Base-by-base conservation (phyloP, 2,888 invertebrate genomes). In the Ophioninae sp. region DNA sequence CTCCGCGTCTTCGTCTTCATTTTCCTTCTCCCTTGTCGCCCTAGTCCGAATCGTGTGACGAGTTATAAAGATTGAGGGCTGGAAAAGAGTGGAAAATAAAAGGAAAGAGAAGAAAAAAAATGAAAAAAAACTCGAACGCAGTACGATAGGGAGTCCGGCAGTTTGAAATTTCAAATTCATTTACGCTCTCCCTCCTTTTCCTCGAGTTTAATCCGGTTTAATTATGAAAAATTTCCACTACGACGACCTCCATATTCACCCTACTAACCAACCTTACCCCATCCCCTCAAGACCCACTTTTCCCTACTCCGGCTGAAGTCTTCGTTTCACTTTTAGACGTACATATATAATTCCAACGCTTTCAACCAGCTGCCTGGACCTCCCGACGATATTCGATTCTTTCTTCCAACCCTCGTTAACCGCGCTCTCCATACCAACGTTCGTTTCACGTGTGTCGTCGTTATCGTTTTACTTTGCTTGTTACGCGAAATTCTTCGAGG, bases 101-200 rank as follows among this genome's bases (percentile, higher is more conserved):
- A 83, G 77, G 72, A 41, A 51, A 81, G 65, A 75, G 84, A n/a
- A n/a, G 39, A 64, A 63, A 17, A 81, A 67, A 75, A 85, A n/a
- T 10, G 58, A 64, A 63, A 8, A 23, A n/a, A 44, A 20, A 17
- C 51, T 13, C 51, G 13, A 17, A 6, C 30, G 64, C 30, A 30
- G 30, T 30, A 30, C 63, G 10, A 7, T 22, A 79, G 76, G 79
- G 69, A 75, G 85, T 73, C 68, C 85, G 87, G 87, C 88, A 89
- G 89, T 89, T 89, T 88, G 87, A 89, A 90, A 91, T 90, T 89
- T 90, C 87, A 89, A 90, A 91, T 90, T 90, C 89, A 89, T 90
- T 90, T 90, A 87, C 88, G 88, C 3, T 3, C 30, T 30, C 30
- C 85, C 71, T 76, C 41, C 75, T 83, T 83, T 78, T 85, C 86